phyloP scores from a whole-genome alignment of 2,797 vertebrate genomes.

The Sparus aurata region DNA sequence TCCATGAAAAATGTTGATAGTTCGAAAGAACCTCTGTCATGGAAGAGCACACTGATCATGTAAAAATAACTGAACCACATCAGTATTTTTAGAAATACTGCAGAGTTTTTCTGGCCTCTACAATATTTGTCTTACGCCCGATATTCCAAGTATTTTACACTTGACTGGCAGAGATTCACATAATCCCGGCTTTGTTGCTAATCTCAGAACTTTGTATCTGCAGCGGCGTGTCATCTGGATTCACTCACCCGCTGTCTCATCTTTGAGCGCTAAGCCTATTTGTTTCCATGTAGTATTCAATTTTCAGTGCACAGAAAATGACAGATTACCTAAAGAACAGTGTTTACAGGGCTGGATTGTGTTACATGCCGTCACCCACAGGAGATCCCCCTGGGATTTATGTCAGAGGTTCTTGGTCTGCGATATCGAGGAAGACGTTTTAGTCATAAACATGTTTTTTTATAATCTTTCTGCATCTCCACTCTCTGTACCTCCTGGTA shows the following conservation, averaged over 20 bases:
- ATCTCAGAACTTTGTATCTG: conserved; percentile 65
- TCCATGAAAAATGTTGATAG: not conserved
- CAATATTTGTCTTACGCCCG: not conserved
- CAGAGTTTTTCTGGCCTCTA: not conserved
- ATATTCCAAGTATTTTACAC: conserved; percentile 26
- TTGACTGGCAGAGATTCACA: conserved; percentile 34
- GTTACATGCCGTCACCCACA: conserved; percentile 27
- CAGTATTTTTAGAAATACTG: not conserved
- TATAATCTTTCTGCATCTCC: not conserved
- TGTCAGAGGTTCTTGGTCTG: not conserved
- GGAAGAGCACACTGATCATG: not conserved
- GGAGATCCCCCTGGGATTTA: conserved; percentile 9
- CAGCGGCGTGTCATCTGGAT: conserved; percentile 60
- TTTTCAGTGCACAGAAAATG: conserved; percentile 30
- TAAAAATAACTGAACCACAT: not conserved
- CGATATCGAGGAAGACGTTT: not conserved
- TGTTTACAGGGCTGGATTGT: conserved; percentile 35
- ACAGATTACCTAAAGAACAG: conserved; percentile 52
- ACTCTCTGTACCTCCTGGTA: not conserved
- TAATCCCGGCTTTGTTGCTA: conserved; percentile 78
- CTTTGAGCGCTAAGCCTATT: conserved; percentile 58
- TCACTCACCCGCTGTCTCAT: conserved; percentile 36
- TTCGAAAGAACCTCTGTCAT: not conserved
- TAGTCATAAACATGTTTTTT: not conserved
- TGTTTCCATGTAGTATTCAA: conserved; percentile 55